These are phyloP conservation scores for Pilophorus perplexus DNA, from an alignment of 2,888 invertebrate species.

Conservation along the genomic window DNA sequence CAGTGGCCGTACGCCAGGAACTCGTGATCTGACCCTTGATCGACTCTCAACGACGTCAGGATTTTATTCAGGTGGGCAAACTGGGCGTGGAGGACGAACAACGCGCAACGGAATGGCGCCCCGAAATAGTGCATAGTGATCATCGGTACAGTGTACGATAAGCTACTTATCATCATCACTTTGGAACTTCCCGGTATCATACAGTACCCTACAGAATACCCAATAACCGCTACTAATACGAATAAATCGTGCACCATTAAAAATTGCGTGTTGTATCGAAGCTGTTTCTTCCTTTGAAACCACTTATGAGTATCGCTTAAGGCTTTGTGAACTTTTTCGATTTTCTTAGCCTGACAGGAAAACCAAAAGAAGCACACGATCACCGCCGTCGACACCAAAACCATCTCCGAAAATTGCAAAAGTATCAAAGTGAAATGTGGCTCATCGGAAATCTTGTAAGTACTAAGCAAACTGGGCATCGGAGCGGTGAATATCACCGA, in stretches of 20 bases:
- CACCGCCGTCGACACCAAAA: not conserved
- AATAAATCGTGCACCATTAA: not conserved
- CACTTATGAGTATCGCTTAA: not conserved
- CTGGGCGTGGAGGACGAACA: not conserved
- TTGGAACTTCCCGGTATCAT: no score
- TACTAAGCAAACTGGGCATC: not conserved
- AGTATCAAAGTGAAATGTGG: not conserved
- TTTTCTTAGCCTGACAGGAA: not conserved
- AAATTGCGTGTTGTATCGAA: not conserved
- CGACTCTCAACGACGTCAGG: not conserved
- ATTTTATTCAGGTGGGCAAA: not conserved
- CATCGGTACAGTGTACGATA: not conserved
- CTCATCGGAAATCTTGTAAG: not conserved
- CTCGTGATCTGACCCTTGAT: not conserved
- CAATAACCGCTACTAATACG: not conserved
- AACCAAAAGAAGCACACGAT: not conserved
- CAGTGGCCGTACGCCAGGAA: slow-evolving; percentile 6
- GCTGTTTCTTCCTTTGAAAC: not conserved
- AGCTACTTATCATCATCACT: not conserved
- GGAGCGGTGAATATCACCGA: not conserved
- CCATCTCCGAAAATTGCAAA: slow-evolving; percentile 1
- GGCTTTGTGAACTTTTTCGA: not conserved
- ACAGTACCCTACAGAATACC: no score
- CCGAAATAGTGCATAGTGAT: not conserved
- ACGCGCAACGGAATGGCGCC: not conserved